Evolutionary conservation across 2,113 vertebrate species (phyloP).

Genomic region (Epinephelus lanceolatus): DNA sequence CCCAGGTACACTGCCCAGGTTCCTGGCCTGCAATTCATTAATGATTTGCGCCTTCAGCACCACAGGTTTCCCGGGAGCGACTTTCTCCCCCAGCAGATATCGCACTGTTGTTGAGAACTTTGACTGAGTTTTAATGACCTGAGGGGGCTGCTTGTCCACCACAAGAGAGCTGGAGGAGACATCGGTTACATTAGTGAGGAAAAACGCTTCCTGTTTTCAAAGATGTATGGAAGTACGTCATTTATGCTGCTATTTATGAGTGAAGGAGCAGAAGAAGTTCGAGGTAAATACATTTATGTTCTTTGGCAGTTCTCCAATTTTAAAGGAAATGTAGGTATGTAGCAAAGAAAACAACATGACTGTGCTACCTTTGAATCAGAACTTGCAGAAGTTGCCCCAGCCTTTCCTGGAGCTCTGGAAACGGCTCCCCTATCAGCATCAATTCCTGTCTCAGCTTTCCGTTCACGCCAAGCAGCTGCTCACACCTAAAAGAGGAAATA

Average conservation of each 20-base stretch:
- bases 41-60: constrained; percentile 92
- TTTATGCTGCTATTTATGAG: not conserved
- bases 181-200: not conserved
- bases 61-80: constrained; percentile 88
- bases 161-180: constrained; percentile 88
- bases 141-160: constrained; percentile 95
- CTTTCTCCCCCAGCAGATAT: constrained; percentile 91
- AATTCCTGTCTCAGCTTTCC: constrained; percentile 90
- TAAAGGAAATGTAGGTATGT: not conserved
- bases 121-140: constrained; percentile 98
- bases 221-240: not conserved
- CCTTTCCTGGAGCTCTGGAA: constrained; percentile 82
- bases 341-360: not conserved
- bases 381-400: constrained; percentile 84
- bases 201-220: not conserved
- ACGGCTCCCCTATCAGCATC: constrained; percentile 81
- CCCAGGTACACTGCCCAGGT: constrained; percentile 67
- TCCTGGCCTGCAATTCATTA: constrained; percentile 93
- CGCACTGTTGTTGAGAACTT: constrained; percentile 94
- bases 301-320: not conserved
- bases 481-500: constrained; percentile 83
- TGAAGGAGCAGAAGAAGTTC: not conserved
- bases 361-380: constrained; percentile 90
- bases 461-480: constrained; percentile 90
- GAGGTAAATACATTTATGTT: not conserved